Base-by-base conservation (phyloP, 1,140 invertebrate species). In the Drosophila novamexicana region DNA sequence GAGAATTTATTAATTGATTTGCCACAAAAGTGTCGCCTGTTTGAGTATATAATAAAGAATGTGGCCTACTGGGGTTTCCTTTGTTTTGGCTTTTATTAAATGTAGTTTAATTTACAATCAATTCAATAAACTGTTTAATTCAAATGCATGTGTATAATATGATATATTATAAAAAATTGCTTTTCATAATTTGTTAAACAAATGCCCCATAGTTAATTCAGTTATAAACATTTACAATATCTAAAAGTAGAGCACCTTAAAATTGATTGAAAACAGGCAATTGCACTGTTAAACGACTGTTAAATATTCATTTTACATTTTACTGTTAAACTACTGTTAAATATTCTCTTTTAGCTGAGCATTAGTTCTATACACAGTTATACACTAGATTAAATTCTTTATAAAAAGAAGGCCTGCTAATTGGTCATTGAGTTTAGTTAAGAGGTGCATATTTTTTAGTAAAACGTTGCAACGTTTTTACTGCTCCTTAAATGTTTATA, bases 171-270 rank as follows among this genome's bases (percentile, higher is more conserved):
- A 40, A 14, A 39, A 56, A 69, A 69, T 69, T 68, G 57, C 42
- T 68, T 68, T 62, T 62, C 36, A 54, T 70, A 47, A 53, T 58
- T 59, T 47, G 42, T 53, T 36, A 53, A 67, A 57, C 50, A 76
- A 73, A 62, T 66, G 62, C 56, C 29, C 40, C 74, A 67, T 57
- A 50, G 50, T 73, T 70, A 70, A 53, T 63, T 45, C 34, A 45
- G 58, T 68, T 58, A 62, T 59, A 76, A 76, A 72, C 70, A 67
- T 67, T 44, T 42, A 63, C 61, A 63, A 52, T 63, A 63, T 52
- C 52, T 63, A 52, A 63, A 70, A 56, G 67, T 70, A 71, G 71
- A 74, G 71, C 71, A 74, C 71, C 71, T 69, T 74, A 69, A 69
- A 69, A 68, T 68, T 52, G 57, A 50, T 74, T 29, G 32, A 73